Base-by-base conservation (phyloP, 2,888 invertebrate genomes). In the Cheilosia vulpina region DNA sequence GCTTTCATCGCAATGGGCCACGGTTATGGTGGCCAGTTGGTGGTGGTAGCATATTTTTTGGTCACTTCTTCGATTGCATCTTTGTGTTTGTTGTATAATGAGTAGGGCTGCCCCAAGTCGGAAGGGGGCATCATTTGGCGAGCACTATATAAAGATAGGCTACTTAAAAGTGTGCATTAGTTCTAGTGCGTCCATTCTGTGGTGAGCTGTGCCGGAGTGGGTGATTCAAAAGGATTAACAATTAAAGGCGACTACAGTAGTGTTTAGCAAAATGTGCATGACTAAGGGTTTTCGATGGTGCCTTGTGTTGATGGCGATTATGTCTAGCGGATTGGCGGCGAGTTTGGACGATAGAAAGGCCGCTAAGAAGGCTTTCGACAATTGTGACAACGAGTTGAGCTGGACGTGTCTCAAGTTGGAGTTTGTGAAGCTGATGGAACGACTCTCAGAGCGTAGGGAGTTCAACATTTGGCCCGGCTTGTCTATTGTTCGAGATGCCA, bases 371-470 rank as follows among this genome's bases (percentile, higher is more conserved):
- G 89, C 93, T 45, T 90, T 93, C 13, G 89, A 91, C 58, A 94
- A 94, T 87, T 95, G 95, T 90, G 93, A 93, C 47, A 93, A 93
- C 27, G 92, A 93, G 0, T 94, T 95, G 89, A 96, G 95, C 90
- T 93, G 95, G 27, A 96, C 96, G 90, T 97, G 97, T 89, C 92
- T 97, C 47, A 97, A 97, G 90, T 93, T 97, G 83, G 96, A 96
- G 89, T 94, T 96, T 57, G 94, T 96, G 1, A 95, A 95, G 4
- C 94, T 96, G 89, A 93, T 97, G 87, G 96, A 97, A 89, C 94
- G 95, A 60, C 90, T 97, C 41, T 94, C 95, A 88, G 95, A 95
- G 89, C 94, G 94, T 87, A 88, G 89, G 88, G 95, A 96, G 90
- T 93, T 96, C 5, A 94, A 93, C 83, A 93, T 97, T 13, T 89